Percentiles rank a stretch among this genome's conserved stretches.
These are phyloP conservation scores for Gallinago nigripennis DNA, from an alignment of 2,797 vertebrate species.

Conservation along the genomic window DNA sequence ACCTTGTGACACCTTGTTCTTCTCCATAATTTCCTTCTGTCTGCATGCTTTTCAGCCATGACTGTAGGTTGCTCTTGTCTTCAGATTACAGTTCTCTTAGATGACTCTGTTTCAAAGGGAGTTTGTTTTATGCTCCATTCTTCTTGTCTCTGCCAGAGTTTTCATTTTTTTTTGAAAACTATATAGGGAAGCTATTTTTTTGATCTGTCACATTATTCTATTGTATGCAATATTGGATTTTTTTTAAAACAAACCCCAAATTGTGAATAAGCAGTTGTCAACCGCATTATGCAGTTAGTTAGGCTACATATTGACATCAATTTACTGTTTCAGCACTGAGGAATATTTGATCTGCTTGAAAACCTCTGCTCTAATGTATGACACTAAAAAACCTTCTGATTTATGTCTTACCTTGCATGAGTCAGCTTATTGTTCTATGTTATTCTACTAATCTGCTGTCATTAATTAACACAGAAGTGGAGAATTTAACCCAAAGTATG, in stretches of 20 bases:
- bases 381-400: neutral
- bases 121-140: neutral
- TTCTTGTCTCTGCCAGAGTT: neutral
- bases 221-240: neutral
- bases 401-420: neutral
- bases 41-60: neutral
- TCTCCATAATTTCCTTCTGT: accelerated
- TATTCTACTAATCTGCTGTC: neutral
- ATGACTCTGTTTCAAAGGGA: neutral
- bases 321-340: neutral
- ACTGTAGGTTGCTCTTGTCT: neutral
- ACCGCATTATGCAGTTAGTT: neutral
- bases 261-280: neutral
- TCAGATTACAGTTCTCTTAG: neutral
- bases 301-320: neutral
- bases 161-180: neutral
- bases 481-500: neutral
- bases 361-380: neutral
- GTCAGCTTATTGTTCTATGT: neutral
- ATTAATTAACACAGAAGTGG: neutral
- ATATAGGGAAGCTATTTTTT: neutral
- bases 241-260: neutral
- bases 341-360: neutral
- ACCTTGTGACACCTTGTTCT: neutral
- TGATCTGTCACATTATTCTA: neutral